Percentiles rank a stretch among this genome's conserved stretches.
Conservation (phyloP, 2,888 invertebrate genomes). For the Heliconius ismenius region DNA sequence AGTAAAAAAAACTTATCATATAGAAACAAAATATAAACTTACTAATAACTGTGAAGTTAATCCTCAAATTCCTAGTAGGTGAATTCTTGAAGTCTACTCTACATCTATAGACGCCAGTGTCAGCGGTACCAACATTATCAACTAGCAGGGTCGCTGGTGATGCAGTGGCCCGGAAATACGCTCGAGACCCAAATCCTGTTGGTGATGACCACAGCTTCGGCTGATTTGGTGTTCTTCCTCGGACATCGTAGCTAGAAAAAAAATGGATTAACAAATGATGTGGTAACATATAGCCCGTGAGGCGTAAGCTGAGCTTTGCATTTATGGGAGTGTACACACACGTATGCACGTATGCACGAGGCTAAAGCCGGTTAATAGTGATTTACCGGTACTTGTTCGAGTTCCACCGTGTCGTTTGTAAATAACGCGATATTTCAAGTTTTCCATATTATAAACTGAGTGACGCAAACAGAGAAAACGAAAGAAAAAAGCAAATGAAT, state of each 20-base stretch:
- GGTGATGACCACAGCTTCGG: conserved; percentile 92
- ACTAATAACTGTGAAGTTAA: conserved; percentile 95
- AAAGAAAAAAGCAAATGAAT: too few relatives aligned
- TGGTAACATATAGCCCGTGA: too few relatives aligned
- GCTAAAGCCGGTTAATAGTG: too few relatives aligned
- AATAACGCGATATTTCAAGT: too few relatives aligned
- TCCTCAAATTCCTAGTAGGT: conserved; percentile 92
- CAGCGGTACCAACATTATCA: conserved; percentile 87
- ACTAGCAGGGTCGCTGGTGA: conserved; percentile 89
- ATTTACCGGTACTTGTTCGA: too few relatives aligned
- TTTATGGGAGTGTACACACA: too few relatives aligned
- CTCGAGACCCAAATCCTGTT: conserved; percentile 86
- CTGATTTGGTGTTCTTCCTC: conserved; percentile 86
- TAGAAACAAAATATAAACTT: conserved; percentile 44
- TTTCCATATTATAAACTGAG: too few relatives aligned
- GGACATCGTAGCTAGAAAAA: conserved; percentile 86
- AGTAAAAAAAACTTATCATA: too few relatives aligned
- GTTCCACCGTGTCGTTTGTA: too few relatives aligned
- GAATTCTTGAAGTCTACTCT: conserved; percentile 95
- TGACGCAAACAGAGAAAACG: too few relatives aligned
- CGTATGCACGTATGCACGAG: too few relatives aligned
- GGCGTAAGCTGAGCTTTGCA: too few relatives aligned
- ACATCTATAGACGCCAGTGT: conserved; percentile 92
- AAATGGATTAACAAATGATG: neutral
- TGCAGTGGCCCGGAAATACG: conserved; percentile 88